Percentiles rank a stretch among this genome's conserved stretches.
Conservation (phyloP, 2,113 vertebrate genomes). For the Grus americana region DNA sequence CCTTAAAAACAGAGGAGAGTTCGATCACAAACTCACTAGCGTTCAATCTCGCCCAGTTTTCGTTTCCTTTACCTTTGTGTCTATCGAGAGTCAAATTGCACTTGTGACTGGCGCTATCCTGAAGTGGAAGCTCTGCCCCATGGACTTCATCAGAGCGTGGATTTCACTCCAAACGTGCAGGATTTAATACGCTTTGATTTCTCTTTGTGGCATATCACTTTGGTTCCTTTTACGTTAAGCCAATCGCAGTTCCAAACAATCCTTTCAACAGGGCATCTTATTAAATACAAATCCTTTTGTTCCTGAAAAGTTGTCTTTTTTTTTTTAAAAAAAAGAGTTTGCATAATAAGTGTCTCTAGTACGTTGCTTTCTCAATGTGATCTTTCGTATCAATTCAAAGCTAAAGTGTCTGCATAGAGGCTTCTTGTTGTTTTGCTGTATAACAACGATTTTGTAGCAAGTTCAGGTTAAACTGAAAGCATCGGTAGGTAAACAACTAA, state of each 20-base stretch:
- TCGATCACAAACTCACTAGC: slow-evolving; percentile 33
- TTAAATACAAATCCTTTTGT: background rate
- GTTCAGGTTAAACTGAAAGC: slow-evolving; percentile 70
- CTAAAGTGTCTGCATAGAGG: slow-evolving; percentile 80
- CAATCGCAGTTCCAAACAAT: background rate
- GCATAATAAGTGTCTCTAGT: slow-evolving; percentile 71
- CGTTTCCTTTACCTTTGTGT: slow-evolving; percentile 58
- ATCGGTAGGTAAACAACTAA: slow-evolving; percentile 66
- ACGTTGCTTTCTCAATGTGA: slow-evolving; percentile 58
- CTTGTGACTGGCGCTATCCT: slow-evolving; percentile 62
- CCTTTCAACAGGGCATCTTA: slow-evolving; percentile 20
- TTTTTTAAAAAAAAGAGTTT: slow-evolving; percentile 36
- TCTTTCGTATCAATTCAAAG: slow-evolving; percentile 68
- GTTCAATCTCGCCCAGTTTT: slow-evolving; percentile 35
- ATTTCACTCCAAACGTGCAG: background rate
- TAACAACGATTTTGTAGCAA: slow-evolving; percentile 59
- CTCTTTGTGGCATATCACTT: slow-evolving; percentile 30
- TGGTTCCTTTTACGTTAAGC: slow-evolving; percentile 21
- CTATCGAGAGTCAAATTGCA: slow-evolving; percentile 70
- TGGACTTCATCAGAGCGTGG: background rate
- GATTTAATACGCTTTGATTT: background rate
- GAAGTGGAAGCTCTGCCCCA: slow-evolving; percentile 26
- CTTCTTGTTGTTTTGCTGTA: slow-evolving; percentile 63
- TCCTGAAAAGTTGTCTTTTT: slow-evolving; percentile 41
- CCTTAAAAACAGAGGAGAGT: slow-evolving; percentile 36